Conservation (phyloP, 2,888 invertebrate genomes). For the Drosophila tripunctata region DNA sequence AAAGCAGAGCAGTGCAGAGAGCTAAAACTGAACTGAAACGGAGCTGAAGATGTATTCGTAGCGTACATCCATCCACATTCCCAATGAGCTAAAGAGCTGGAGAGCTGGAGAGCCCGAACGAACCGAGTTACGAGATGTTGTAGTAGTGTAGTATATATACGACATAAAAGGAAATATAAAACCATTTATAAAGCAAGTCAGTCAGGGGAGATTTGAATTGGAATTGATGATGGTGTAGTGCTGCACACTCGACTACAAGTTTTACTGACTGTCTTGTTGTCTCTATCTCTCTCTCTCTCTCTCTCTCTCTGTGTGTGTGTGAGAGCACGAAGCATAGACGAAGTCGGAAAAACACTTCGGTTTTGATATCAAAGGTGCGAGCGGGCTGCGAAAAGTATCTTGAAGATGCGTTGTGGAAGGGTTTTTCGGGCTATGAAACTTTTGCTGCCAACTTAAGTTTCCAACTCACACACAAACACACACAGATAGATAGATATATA, state of each 20-base stretch:
- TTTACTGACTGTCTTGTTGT: slow-evolving; percentile 14
- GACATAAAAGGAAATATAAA: slow-evolving; percentile 80
- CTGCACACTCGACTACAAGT: slow-evolving; percentile 64
- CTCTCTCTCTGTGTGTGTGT: slow-evolving; percentile 8
- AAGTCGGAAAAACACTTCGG: slow-evolving; percentile 53
- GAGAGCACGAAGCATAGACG: slow-evolving; percentile 63
- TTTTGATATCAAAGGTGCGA: slow-evolving; percentile 71
- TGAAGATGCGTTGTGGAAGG: slow-evolving; percentile 69
- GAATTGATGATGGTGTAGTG: slow-evolving; percentile 78
- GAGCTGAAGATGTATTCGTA: too few species aligned
- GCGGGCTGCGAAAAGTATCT: slow-evolving; percentile 54
- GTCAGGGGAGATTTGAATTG: slow-evolving; percentile 80
- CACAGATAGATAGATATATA: too few species aligned
- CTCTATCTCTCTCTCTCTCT: slow-evolving; percentile 1
- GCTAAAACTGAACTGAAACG: slow-evolving; percentile 27
- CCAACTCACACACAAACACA: slow-evolving; percentile 46
- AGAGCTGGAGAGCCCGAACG: slow-evolving; percentile 23
- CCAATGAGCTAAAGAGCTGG: slow-evolving; percentile 34
- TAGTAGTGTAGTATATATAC: slow-evolving; percentile 4
- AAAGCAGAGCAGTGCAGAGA: slow-evolving; percentile 16
- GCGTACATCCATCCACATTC: too few species aligned
- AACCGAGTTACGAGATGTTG: neutral
- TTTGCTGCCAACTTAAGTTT: slow-evolving; percentile 69
- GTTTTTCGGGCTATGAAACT: slow-evolving; percentile 63
- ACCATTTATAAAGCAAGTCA: slow-evolving; percentile 80